A percentile compares a stretch with the other conserved stretches of the same genome.
Conservation (phyloP, 1,140 invertebrate species). For the Brachionus rubens region DNA sequence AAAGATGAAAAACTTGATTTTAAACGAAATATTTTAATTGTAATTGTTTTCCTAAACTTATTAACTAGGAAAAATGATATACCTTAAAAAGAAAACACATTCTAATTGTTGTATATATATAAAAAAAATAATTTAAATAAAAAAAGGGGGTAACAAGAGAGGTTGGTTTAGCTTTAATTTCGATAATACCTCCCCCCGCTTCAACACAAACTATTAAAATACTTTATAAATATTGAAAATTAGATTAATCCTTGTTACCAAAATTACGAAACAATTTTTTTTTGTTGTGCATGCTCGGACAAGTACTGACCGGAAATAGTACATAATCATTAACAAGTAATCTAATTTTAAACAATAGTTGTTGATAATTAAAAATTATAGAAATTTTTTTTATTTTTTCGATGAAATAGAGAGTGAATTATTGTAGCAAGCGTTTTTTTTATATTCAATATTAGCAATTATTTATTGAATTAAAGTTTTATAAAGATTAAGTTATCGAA, state of each 20-base stretch:
- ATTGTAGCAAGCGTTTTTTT: neutral
- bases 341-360: no score
- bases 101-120: neutral
- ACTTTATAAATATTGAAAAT: slow-evolving; percentile 41
- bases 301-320: no score
- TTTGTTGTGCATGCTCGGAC: no score
- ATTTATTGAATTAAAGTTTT: slow-evolving; percentile 24
- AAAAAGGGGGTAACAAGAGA: slow-evolving; percentile 22
- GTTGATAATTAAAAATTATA: no score
- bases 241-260: slow-evolving; percentile 8
- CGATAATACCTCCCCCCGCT: neutral
- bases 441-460: slow-evolving; percentile 32
- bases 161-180: neutral
- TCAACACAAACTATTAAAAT: slow-evolving; percentile 9
- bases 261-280: slow-evolving; percentile 30
- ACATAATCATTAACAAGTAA: no score
- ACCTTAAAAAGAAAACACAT: slow-evolving; percentile 26
- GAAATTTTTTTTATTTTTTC: no score
- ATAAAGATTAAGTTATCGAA: slow-evolving; percentile 30
- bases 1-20: neutral
- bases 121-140: slow-evolving; percentile 8
- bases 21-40: slow-evolving; percentile 18
- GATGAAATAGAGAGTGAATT: no score
- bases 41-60: slow-evolving; percentile 24
- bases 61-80: slow-evolving; percentile 30